Conservation (phyloP, 2,797 vertebrate species). For the Bradypodion ventrale region DNA sequence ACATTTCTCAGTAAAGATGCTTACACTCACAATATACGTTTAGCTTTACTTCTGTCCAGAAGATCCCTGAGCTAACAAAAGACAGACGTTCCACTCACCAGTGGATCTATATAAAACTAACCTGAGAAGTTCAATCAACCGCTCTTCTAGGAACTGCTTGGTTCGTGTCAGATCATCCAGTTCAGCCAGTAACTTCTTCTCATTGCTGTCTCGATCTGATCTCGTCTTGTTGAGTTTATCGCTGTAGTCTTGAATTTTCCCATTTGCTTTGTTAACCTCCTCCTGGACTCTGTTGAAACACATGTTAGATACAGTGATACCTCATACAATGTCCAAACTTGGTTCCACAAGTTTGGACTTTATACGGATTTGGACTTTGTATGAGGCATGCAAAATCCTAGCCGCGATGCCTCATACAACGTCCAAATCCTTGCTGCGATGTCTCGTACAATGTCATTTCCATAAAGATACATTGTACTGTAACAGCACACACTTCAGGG, state of each 20-base stretch:
- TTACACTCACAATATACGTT: not conserved
- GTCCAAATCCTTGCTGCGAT: too few relatives aligned
- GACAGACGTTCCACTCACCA: not conserved
- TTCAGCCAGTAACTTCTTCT: conserved; percentile 84
- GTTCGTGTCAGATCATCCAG: conserved; percentile 90
- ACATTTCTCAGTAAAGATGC: not conserved
- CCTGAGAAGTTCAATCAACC: conserved; percentile 94
- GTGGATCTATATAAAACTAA: conserved; percentile 56
- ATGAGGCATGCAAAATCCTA: too few relatives aligned
- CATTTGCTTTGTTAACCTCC: conserved; percentile 74
- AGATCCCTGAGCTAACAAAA: not conserved
- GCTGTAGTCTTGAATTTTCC: conserved; percentile 76
- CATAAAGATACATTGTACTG: too few relatives aligned
- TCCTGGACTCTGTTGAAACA: conserved; percentile 78
- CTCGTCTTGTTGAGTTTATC: conserved; percentile 75
- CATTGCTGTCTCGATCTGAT: conserved; percentile 75
- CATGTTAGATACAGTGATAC: conserved; percentile 25
- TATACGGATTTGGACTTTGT: too few relatives aligned
- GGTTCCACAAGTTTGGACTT: too few relatives aligned
- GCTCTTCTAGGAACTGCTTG: conserved; percentile 89
- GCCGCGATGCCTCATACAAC: too few relatives aligned
- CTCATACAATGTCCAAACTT: too few relatives aligned
- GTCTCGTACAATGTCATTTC: too few relatives aligned
- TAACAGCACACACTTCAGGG: too few relatives aligned
- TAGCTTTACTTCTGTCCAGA: not conserved